Base-by-base conservation (phyloP, 2,888 invertebrate genomes). In the Eristalis arbustorum region DNA sequence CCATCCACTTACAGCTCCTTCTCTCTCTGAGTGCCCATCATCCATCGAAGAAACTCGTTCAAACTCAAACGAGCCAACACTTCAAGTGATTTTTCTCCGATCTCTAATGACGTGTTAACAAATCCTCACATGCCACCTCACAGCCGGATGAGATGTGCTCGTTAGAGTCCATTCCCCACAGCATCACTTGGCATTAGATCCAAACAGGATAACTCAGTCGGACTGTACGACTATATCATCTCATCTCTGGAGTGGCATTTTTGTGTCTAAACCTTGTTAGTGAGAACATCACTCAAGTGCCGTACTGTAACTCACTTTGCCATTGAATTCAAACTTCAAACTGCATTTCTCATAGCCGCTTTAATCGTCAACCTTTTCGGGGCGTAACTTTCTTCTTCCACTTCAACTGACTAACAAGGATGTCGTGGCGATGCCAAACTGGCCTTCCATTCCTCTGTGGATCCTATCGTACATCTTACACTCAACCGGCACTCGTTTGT, bases 301-400 rank as follows among this genome's bases (percentile, higher is more conserved):
- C 69, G 74, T 61, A 69, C 67, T 73, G 76, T 78, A 82, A 87
- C 83, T 87, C 78, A 79, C 82, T 83, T 83, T 71, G 72, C 75
- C 78, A 62, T 83, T 82, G 87, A 87, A 78, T 74, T 75, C 74
- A 66, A 87, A 78, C 78, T 79, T 75, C 82, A 87, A 83, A 87
- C 74, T 79, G 83, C 87, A 79, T 87, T 87, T 87, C 72, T 87
- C 83, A 87, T 87, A 78, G 78, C 87, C 71, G 78, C 87, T 74
- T 83, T 87, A 83, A 87, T 87, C 78, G 87, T 79, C 87, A 78
- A 79, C 79, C 83, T 79, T 83, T 87, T 31, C 0, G 74, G 74
- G 49, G 18, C 42, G 74, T 67, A 66, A 74, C 34, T 72, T 80
- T 68, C 37, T 63, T 82, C 82, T 57, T 82, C 82, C 71, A 74